Evolutionary conservation across 1,140 invertebrate genomes (phyloP).

Genomic region (Armadillidium nasatum): DNA sequence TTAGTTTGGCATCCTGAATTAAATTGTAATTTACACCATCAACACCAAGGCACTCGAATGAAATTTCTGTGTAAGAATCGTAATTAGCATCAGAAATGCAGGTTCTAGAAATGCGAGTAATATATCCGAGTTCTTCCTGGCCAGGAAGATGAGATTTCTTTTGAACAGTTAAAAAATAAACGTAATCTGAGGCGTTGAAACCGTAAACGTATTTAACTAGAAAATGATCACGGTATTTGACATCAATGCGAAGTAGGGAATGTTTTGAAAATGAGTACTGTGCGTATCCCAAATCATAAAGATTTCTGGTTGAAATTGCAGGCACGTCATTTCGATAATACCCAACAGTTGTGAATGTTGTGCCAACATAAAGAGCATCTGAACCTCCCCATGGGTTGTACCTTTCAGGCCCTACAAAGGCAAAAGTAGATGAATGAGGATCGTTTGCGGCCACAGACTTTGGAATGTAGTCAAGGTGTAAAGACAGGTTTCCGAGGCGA

Average conservation of each 20-base stretch:
- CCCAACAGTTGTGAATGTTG: constrained; percentile 86
- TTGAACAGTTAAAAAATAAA: constrained; percentile 92
- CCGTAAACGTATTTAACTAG: constrained; percentile 92
- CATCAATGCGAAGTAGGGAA: constrained; percentile 82
- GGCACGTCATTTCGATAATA: constrained; percentile 90
- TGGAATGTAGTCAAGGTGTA: constrained; percentile 65
- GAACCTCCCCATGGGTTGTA: constrained; percentile 68
- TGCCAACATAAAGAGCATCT: constrained; percentile 87
- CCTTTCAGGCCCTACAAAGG: constrained; percentile 86
- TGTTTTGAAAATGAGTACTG: constrained; percentile 81
- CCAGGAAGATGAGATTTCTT: constrained; percentile 81
- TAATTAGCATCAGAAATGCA: constrained; percentile 92
- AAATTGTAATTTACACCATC: constrained; percentile 70
- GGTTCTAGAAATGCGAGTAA: constrained; percentile 64
- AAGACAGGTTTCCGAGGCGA: constrained; percentile 47
- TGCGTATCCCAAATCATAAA: constrained; percentile 70
- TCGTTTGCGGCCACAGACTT: constrained; percentile 85
- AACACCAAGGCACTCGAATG: constrained; percentile 46
- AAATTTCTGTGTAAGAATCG: constrained; percentile 78
- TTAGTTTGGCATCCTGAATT: constrained; percentile 82
- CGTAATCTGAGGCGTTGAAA: constrained; percentile 88
- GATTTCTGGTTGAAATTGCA: constrained; percentile 77
- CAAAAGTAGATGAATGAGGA: constrained; percentile 81
- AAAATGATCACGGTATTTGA: constrained; percentile 90
- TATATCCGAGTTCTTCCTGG: constrained; percentile 75